Evolutionary conservation across 1,140 invertebrate genomes (phyloP).

Genomic region (Hydropsyche tenuis): DNA sequence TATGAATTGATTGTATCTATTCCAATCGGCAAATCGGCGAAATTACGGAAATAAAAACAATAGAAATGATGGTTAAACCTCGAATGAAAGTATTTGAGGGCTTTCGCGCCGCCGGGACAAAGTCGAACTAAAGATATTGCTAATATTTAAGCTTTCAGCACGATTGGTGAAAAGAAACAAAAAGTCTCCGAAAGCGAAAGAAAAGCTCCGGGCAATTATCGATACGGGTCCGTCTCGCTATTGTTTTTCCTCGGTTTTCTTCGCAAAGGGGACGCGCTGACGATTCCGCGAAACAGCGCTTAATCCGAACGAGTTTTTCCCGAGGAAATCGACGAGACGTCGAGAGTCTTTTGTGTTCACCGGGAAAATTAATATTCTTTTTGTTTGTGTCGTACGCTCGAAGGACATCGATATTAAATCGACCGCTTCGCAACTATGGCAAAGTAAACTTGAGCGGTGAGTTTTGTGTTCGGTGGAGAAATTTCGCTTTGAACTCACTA

Average conservation of each 20-base stretch:
- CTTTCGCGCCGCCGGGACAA: not conserved
- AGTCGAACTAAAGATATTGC: not conserved
- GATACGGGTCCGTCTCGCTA: constrained; percentile 8
- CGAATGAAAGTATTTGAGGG: not conserved
- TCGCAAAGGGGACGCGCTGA: not conserved
- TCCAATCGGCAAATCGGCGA: too few relatives aligned
- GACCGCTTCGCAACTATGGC: too few relatives aligned
- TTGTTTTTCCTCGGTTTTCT: not conserved
- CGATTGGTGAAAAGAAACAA: not conserved
- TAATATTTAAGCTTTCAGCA: constrained; percentile 12
- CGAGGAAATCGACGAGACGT: not conserved
- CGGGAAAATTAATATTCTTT: too few relatives aligned
- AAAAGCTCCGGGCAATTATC: constrained; percentile 18
- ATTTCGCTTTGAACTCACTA: too few relatives aligned
- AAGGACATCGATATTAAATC: too few relatives aligned
- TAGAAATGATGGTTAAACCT: too few relatives aligned
- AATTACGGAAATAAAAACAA: too few relatives aligned
- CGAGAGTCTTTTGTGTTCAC: too few relatives aligned
- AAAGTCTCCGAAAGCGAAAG: constrained; percentile 3
- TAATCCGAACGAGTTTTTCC: constrained; percentile 1
- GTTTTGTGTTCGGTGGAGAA: too few relatives aligned
- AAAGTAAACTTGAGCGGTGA: too few relatives aligned
- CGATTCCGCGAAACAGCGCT: not conserved
- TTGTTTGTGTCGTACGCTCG: too few relatives aligned
- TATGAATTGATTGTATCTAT: too few relatives aligned